Evolutionary conservation across 2,888 invertebrate species (phyloP), one percentile per base, ranked within the genome.

Genomic region (Desoria tigrina): DNA sequence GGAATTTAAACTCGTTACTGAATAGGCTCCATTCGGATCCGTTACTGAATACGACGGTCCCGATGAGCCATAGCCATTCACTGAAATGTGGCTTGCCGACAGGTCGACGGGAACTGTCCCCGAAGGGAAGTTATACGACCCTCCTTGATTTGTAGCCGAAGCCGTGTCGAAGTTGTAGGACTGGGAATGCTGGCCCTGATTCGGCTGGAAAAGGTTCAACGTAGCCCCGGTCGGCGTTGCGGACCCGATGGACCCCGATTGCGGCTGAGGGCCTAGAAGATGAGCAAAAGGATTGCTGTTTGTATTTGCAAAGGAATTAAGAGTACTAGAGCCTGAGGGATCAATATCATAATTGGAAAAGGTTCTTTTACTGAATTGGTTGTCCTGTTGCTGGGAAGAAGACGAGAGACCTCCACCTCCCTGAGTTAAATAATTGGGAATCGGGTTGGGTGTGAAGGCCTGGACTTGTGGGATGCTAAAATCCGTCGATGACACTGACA

Each of bases 91-190:
- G 49, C 74, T 75, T 23, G 71, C 68, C 0, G 74, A 72, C 11
- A 75, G 59, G 49, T 75, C 69, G 1, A 75, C 21, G 0, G 74
- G 74, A 24, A 75, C 61, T 11, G 65, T 65, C 26, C 74, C 74
- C 11, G 72, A 64, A 3, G 74, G 67, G 18, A 53, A 23, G 24
- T 62, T 51, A 23, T 32, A 53, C 16, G 53, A 23, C 24, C 63
- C 39, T 39, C 57, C 14, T 27, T 7, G 18, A 32, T 23, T 0
- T 21, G 57, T 23, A 56, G 39, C 24, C 3, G 27, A 55, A 51
- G 53, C n/a, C 21, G 55, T 42, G 24, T 57, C 64, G 49, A 63
- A 62, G 49, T 69, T 65, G 61, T 64, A 62, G 1, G 65, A 53
- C 32, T 26, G 11, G 54, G 1, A 23, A 6, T 6, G 42, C 2